Evolutionary conservation across 2,888 invertebrate species (phyloP).

Genomic region (Megamerina dolium): DNA sequence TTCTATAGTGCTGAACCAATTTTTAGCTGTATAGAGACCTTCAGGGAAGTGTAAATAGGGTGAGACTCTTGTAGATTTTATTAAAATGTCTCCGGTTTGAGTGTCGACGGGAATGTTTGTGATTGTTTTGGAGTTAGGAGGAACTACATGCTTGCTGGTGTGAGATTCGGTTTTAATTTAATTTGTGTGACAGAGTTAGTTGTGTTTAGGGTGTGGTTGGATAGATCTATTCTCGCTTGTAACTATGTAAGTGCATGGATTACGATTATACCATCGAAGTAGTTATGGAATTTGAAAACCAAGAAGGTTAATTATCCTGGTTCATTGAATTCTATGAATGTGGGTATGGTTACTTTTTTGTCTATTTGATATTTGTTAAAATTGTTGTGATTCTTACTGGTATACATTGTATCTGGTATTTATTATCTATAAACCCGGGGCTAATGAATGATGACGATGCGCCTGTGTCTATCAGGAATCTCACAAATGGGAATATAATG

Average conservation of each 20-base stretch:
- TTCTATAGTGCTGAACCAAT: neutral
- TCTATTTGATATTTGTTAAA: neutral
- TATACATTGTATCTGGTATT: neutral
- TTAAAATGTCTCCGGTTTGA: neutral
- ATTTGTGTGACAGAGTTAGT: neutral
- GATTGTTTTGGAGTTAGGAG: neutral
- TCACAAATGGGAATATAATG: conserved; percentile 7
- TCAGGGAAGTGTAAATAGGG: neutral
- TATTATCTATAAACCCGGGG: neutral
- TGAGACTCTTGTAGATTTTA: neutral
- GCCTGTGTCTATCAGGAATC: neutral
- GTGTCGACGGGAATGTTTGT: neutral
- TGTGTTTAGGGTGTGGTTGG: neutral
- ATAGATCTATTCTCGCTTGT: neutral
- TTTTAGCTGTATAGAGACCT: conserved; percentile 1
- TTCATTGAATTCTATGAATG: neutral
- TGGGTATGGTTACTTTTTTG: neutral
- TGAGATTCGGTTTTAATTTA: neutral
- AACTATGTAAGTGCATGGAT: neutral
- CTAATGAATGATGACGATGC: neutral
- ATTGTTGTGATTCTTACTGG: neutral
- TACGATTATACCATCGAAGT: neutral
- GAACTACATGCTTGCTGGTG: neutral
- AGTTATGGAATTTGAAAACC: conserved; percentile 6
- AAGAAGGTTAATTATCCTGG: neutral